phyloP scores from a whole-genome alignment of 2,113 vertebrate species.

The Tachysurus vachellii region DNA sequence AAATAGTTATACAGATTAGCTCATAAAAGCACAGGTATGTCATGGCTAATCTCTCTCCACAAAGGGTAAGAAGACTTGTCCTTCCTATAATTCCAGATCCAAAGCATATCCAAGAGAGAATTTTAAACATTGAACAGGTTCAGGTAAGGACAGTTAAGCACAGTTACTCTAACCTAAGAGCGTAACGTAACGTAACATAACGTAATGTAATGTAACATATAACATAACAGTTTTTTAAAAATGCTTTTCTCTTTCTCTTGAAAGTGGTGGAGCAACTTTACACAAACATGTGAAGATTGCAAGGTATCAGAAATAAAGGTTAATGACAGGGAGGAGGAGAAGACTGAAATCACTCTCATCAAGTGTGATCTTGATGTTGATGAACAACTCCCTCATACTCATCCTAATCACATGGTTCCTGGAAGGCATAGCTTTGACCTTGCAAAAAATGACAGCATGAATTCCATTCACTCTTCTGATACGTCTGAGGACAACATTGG shows the following conservation, averaged over 20 bases:
- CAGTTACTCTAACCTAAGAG: not conserved
- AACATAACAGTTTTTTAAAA: not conserved
- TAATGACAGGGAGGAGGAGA: conserved; percentile 9
- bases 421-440: not conserved
- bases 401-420: not conserved
- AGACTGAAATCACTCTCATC: conserved; percentile 3
- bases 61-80: conserved; percentile 54
- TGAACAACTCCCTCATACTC: not conserved
- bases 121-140: conserved; percentile 46
- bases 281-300: conserved; percentile 40
- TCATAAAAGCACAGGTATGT: not conserved
- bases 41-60: conserved; percentile 13
- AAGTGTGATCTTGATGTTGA: conserved; percentile 7
- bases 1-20: not conserved
- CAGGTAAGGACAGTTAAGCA: conserved; percentile 36
- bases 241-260: conserved; percentile 1
- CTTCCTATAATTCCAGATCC: conserved; percentile 58
- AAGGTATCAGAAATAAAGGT: conserved; percentile 44
- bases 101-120: conserved; percentile 39
- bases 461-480: conserved; percentile 13
- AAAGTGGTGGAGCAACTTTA: conserved; percentile 29
- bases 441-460: not conserved
- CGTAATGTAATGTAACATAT: not conserved
- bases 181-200: not conserved
- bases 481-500: not conserved